phyloP scores from a whole-genome alignment of 2,113 vertebrate species.

The Takifugu flavidus region DNA sequence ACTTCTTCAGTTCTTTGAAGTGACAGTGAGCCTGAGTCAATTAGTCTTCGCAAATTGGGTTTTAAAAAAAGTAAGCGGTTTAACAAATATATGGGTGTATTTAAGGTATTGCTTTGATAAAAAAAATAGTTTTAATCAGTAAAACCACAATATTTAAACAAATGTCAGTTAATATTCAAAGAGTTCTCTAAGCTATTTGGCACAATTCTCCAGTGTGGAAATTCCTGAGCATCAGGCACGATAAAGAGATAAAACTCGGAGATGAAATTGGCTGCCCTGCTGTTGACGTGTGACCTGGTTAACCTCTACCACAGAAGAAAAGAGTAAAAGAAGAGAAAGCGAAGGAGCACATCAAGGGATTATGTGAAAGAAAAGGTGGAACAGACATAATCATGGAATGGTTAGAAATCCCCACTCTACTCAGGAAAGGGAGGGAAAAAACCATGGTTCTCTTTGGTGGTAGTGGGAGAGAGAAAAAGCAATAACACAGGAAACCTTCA shows the following conservation, averaged over 20 bases:
- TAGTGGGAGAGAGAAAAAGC: slow-evolving; percentile 30
- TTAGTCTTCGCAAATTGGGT: slow-evolving; percentile 24
- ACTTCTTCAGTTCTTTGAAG: slow-evolving; percentile 29
- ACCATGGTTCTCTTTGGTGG: slow-evolving; percentile 29
- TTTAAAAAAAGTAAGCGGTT: slow-evolving; percentile 48
- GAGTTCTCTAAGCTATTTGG: background rate
- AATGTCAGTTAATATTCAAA: background rate
- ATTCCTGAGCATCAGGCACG: slow-evolving; percentile 15
- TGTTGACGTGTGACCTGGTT: slow-evolving; percentile 46
- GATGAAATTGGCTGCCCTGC: slow-evolving; percentile 29
- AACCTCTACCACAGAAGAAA: slow-evolving; percentile 40
- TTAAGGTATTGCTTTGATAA: background rate
- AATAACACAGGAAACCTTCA: slow-evolving; percentile 52
- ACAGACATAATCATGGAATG: slow-evolving; percentile 1
- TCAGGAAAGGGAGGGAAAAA: slow-evolving; percentile 28
- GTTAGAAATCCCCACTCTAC: background rate
- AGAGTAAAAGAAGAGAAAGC: slow-evolving; percentile 1
- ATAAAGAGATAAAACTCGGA: background rate
- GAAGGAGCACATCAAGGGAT: slow-evolving; percentile 18
- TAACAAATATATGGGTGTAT: slow-evolving; percentile 10
- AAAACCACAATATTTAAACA: background rate
- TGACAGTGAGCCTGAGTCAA: slow-evolving; percentile 13
- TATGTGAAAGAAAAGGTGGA: slow-evolving; percentile 19
- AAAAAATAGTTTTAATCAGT: background rate
- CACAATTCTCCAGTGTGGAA: background rate